Conservation (phyloP, 2,888 invertebrate genomes). For the Noctuana brunneofusca region DNA sequence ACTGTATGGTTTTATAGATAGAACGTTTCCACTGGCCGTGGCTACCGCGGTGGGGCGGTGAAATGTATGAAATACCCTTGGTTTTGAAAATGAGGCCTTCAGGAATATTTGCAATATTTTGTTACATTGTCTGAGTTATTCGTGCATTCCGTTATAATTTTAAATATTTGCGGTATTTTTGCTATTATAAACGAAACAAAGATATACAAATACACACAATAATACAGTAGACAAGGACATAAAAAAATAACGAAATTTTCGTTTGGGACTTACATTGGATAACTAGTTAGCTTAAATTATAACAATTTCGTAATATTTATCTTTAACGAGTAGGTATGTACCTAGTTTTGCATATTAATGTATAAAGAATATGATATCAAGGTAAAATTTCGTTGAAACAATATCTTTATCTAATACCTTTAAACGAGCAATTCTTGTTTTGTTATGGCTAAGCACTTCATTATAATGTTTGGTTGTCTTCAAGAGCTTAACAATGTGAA, state of each 20-base stretch:
- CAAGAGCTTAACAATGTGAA: too few species aligned
- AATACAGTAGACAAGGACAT: background rate
- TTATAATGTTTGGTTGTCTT: too few species aligned
- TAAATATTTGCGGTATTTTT: background rate
- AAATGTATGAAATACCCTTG: slow-evolving; percentile 19
- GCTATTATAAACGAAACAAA: too few species aligned
- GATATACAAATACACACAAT: too few species aligned
- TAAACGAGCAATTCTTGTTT: too few species aligned
- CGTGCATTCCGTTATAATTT: slow-evolving; percentile 2
- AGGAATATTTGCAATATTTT: slow-evolving; percentile 5
- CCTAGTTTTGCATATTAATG: too few species aligned
- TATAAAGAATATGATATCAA: background rate
- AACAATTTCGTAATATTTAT: background rate
- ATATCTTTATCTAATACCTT: too few species aligned
- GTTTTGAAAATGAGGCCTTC: slow-evolving; percentile 24
- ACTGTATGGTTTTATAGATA: slow-evolving; percentile 70
- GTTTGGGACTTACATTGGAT: background rate
- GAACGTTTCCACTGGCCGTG: slow-evolving; percentile 38
- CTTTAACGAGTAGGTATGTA: background rate
- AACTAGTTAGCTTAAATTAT: background rate
- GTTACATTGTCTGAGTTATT: background rate
- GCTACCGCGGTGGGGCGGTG: slow-evolving; percentile 16
- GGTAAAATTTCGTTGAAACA: too few species aligned
- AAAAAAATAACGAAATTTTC: too few species aligned
- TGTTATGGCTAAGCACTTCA: too few species aligned